These are phyloP conservation scores for Macrostomum lignano DNA, from an alignment of 1,140 invertebrate genomes.

Conservation along the genomic window DNA sequence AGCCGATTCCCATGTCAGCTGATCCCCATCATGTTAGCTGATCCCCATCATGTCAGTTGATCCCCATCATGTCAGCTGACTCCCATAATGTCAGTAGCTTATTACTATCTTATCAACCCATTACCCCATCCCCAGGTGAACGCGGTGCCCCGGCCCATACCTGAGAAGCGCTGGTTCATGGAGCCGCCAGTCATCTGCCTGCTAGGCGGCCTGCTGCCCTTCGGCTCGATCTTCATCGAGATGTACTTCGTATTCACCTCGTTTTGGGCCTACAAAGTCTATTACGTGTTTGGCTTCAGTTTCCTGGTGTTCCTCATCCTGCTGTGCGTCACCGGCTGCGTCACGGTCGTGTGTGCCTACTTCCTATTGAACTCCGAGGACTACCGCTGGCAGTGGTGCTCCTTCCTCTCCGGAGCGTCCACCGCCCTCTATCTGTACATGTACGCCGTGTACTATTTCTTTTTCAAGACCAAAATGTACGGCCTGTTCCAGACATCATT, in stretches of 20 bases:
- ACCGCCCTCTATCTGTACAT: slow-evolving; percentile 84
- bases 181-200: slow-evolving; percentile 76
- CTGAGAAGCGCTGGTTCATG: slow-evolving; percentile 99
- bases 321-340: slow-evolving; percentile 81
- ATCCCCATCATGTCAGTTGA: too few relatives aligned
- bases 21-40: too few relatives aligned
- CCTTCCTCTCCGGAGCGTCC: slow-evolving; percentile 76
- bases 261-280: slow-evolving; percentile 99
- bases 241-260: slow-evolving; percentile 99
- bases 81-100: too few relatives aligned
- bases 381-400: slow-evolving; percentile 98
- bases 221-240: slow-evolving; percentile 55
- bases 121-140: too few relatives aligned
- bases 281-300: slow-evolving; percentile 99
- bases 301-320: slow-evolving; percentile 81
- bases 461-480: slow-evolving; percentile 99
- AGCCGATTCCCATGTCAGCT: too few relatives aligned
- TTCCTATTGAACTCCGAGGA: slow-evolving; percentile 96
- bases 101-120: too few relatives aligned
- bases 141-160: slow-evolving; percentile 88
- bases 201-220: slow-evolving; percentile 78
- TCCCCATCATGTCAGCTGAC: too few relatives aligned
- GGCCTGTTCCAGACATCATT: slow-evolving; percentile 94
- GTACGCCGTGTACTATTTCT: slow-evolving; percentile 96
- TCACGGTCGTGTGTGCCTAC: slow-evolving; percentile 96